These are phyloP conservation scores for Oryzias sinensis DNA, from an alignment of 2,797 vertebrate genomes.

Conservation along the genomic window DNA sequence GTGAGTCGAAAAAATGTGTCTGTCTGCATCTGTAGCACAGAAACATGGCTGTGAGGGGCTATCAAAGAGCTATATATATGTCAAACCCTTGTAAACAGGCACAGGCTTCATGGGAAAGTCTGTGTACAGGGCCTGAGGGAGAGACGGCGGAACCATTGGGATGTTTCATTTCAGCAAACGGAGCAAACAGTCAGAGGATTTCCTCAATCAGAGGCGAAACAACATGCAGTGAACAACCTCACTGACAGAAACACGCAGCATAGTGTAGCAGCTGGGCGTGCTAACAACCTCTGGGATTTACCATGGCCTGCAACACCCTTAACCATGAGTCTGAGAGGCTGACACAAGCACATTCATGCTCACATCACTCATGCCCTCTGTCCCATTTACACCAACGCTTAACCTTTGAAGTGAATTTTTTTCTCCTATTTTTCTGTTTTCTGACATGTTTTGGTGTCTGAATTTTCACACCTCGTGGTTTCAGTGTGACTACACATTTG, in stretches of 20 bases:
- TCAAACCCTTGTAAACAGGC: constrained; percentile 59
- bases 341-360: constrained; percentile 30
- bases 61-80: constrained; percentile 62
- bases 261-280: constrained; percentile 68
- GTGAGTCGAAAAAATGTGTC: neutral
- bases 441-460: constrained; percentile 1
- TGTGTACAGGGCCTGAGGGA: constrained; percentile 55
- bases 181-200: constrained; percentile 83
- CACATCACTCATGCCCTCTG: constrained; percentile 17
- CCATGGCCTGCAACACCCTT: constrained; percentile 57
- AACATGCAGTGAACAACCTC: constrained; percentile 80
- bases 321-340: constrained; percentile 19
- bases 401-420: constrained; percentile 12
- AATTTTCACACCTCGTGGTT: constrained; percentile 5
- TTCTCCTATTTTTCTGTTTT: constrained; percentile 6
- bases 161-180: constrained; percentile 67
- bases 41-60: constrained; percentile 11
- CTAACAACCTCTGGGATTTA: constrained; percentile 79
- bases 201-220: constrained; percentile 82
- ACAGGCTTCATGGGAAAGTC: constrained; percentile 68
- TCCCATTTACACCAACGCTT: constrained; percentile 28
- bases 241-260: constrained; percentile 82
- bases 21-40: constrained; percentile 9
- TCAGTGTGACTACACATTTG: constrained; percentile 23
- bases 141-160: constrained; percentile 70